Evolutionary conservation across 2,888 invertebrate genomes (phyloP).

Genomic region (Caenorhabditis sulstoni): DNA sequence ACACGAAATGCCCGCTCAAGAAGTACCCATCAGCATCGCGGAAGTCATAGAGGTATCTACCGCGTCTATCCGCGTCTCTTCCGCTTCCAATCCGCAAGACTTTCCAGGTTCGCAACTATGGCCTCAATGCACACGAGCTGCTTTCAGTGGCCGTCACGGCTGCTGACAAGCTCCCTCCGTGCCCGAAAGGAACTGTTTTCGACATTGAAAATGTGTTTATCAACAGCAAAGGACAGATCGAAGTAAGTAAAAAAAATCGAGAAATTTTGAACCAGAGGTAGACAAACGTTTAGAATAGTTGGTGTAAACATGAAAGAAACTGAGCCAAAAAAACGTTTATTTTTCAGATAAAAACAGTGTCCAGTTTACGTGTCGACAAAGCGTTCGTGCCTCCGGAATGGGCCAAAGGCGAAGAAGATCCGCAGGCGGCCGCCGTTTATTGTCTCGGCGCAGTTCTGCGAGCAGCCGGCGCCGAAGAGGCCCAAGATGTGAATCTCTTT

Average conservation of each 20-base stretch:
- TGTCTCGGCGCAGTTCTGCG: constrained; percentile 72
- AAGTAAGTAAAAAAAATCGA: too few relatives aligned
- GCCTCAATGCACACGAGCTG: constrained; percentile 67
- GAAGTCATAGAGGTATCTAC: constrained; percentile 61
- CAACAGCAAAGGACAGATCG: constrained; percentile 67
- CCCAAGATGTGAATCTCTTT: constrained; percentile 74
- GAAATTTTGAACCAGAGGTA: too few relatives aligned
- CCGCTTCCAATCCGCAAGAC: neutral
- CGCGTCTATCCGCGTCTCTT: neutral
- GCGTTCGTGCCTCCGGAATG: constrained; percentile 71
- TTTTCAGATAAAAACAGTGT: constrained; percentile 66
- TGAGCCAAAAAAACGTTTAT: neutral
- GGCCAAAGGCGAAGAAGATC: constrained; percentile 67
- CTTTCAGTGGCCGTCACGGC: constrained; percentile 68
- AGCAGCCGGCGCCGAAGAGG: constrained; percentile 70
- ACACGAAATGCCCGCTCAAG: constrained; percentile 53
- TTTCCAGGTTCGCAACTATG: constrained; percentile 68
- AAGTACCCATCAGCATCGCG: constrained; percentile 64
- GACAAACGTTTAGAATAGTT: too few relatives aligned
- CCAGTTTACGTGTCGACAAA: constrained; percentile 42
- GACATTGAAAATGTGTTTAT: constrained; percentile 73
- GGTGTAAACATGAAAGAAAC: neutral
- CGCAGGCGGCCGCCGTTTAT: constrained; percentile 69
- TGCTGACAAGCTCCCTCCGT: constrained; percentile 64
- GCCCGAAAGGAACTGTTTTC: constrained; percentile 70